These are phyloP conservation scores for Gymnorhina tibicen DNA, from an alignment of 2,113 vertebrate species.

Conservation along the genomic window DNA sequence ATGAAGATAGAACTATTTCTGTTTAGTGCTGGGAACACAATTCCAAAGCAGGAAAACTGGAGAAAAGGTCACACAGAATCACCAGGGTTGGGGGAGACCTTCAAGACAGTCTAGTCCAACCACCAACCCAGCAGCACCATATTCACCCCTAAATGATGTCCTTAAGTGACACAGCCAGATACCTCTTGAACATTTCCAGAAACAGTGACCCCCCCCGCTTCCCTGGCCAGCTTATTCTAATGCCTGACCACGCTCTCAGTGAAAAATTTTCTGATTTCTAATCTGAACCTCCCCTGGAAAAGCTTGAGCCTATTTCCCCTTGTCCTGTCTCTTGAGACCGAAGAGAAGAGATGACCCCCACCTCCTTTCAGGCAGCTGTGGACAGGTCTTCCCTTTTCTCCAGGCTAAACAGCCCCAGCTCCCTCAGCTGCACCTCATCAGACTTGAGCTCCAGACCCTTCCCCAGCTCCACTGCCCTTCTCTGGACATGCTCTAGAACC, in stretches of 20 bases:
- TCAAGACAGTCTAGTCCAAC: not conserved
- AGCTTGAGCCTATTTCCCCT: not conserved
- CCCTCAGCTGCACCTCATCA: not conserved
- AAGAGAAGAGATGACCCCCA: not conserved
- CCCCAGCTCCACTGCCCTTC: not conserved
- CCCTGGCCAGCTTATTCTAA: not conserved
- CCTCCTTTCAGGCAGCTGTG: not conserved
- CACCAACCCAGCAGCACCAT: not conserved
- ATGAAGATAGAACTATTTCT: not conserved
- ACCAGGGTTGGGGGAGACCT: not conserved
- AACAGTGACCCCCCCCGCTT: accelerated
- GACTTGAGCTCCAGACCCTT: not conserved
- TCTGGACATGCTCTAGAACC: not conserved
- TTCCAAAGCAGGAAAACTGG: not conserved
- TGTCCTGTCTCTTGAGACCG: not conserved
- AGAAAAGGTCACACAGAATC: not conserved
- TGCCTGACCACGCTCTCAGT: not conserved
- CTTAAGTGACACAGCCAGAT: not conserved
- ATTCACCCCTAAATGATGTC: not conserved
- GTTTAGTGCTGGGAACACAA: not conserved
- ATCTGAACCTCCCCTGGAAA: not conserved
- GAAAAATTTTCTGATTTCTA: not conserved
- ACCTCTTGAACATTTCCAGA: not conserved
- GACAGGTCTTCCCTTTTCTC: not conserved
- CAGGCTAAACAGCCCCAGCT: not conserved